Evolutionary conservation across 1,140 invertebrate species (phyloP), one percentile per base, ranked within the genome.

Genomic region (Ceratosolen solmsi): DNA sequence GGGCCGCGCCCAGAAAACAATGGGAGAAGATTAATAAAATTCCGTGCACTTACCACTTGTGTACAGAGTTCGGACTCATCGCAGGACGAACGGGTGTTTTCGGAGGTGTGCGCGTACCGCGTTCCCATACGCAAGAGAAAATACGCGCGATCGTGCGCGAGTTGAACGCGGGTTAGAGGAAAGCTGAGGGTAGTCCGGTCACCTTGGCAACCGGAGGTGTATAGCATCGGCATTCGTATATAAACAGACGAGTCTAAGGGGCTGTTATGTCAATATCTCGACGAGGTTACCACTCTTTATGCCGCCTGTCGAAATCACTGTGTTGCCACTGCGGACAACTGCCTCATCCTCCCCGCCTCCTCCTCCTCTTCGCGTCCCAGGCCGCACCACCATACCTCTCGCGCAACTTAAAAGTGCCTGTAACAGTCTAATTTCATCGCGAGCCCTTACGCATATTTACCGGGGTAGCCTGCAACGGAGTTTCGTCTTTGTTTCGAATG

Each of bases 211-310:
- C 84, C 68, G 54, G 70, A 84, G 84, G 80, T 81, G 58, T 79
- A 73, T 65, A 49, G 58, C 75, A 82, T 85, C 73, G 80, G 77
- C 79, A 82, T 84, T 80, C 77, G 84, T 82, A 82, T 84, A 80
- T 78, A 83, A 83, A 82, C 82, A 84, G 82, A 80, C 73, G 78
- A 77, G n/a, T 78, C 82, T 78, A 81, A 80, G 79, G 78, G 81
- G 54, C 27, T 81, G 82, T 85, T 85, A 84, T 85, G 83, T 85
- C 84, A 84, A 85, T 85, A 85, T 84, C 78, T 36, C 49, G 36
- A n/a, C 54, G 20, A 70, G 58, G 49, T 49, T n/a, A 51, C 75
- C 17, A 70, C 41, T 46, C 46, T 72, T 25, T 8, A 51, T 27
- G 38, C 41, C 46, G 75, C 54, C 33, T 51, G 65, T 56, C 51